phyloP scores from a whole-genome alignment of 30 jellyfish, hydroid and myxozoan genomes.

The Aurelia coerulea region DNA sequence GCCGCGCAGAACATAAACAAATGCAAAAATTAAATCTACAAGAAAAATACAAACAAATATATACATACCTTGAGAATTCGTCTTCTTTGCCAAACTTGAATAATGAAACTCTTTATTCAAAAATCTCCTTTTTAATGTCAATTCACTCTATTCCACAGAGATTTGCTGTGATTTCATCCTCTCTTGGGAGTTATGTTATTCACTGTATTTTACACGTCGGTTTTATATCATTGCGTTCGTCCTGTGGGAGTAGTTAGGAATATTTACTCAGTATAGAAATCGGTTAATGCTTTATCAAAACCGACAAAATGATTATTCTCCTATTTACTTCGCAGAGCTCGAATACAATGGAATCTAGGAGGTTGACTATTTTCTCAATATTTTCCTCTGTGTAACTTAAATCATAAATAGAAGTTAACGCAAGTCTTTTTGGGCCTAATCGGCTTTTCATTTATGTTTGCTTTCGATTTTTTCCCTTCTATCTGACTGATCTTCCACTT shows the following conservation, averaged over 20 bases:
- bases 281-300: slow-evolving; percentile 61
- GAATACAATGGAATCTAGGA: slow-evolving; percentile 66
- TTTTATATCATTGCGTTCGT: slow-evolving; percentile 57
- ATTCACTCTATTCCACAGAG: too few species aligned
- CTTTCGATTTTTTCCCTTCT: slow-evolving; percentile 56
- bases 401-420: slow-evolving; percentile 60
- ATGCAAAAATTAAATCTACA: too few species aligned
- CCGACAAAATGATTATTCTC: slow-evolving; percentile 74
- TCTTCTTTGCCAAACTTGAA: too few species aligned
- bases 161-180: background rate
- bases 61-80: too few species aligned
- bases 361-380: slow-evolving; percentile 57
- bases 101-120: too few species aligned
- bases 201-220: slow-evolving; percentile 35
- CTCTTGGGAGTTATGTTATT: slow-evolving; percentile 37
- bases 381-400: slow-evolving; percentile 59
- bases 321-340: slow-evolving; percentile 53
- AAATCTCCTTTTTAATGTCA: too few species aligned
- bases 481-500: slow-evolving; percentile 26
- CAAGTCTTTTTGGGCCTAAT: slow-evolving; percentile 64
- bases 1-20: too few species aligned
- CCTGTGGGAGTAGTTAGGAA: slow-evolving; percentile 74
- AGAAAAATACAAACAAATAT: too few species aligned
- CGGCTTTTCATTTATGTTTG: slow-evolving; percentile 63
- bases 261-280: slow-evolving; percentile 65